These are phyloP conservation scores for Tetragnatha versicolor DNA, from an alignment of 1,140 invertebrate species.

Conservation along the genomic window DNA sequence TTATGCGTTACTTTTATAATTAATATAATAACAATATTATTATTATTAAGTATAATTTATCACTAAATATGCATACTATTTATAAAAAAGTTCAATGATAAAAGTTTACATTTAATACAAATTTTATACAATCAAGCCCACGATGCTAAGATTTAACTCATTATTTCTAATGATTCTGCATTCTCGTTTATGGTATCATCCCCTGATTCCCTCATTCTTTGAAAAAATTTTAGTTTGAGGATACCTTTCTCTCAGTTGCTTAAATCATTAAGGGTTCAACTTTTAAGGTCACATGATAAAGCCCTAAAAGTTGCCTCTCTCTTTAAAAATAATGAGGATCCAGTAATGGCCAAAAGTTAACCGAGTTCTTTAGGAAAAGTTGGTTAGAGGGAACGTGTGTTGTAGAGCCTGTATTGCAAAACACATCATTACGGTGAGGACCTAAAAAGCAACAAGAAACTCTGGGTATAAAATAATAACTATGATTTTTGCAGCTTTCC, in stretches of 20 bases:
- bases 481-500: not conserved
- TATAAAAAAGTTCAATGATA: no score
- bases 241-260: slow-evolving; percentile 1
- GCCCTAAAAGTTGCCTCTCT: not conserved
- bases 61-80: no score
- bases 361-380: not conserved
- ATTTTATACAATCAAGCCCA: no score
- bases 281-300: no score
- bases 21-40: no score
- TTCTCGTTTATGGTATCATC: not conserved
- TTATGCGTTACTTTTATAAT: no score
- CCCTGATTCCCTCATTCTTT: not conserved
- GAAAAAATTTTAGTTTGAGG: slow-evolving; percentile 7
- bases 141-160: no score
- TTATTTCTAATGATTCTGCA: slow-evolving; percentile 19
- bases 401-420: slow-evolving; percentile 17
- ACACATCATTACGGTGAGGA: slow-evolving; percentile 9
- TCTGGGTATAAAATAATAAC: slow-evolving; percentile 7
- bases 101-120: no score
- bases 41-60: no score
- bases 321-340: slow-evolving; percentile 41
- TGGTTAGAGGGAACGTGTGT: no score
- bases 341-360: slow-evolving; percentile 10
- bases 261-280: slow-evolving; percentile 15
- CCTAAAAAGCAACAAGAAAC: not conserved